These are phyloP conservation scores for Otolemur crassicaudatus DNA, from an alignment of 2,797 vertebrate species.

Conservation along the genomic window DNA sequence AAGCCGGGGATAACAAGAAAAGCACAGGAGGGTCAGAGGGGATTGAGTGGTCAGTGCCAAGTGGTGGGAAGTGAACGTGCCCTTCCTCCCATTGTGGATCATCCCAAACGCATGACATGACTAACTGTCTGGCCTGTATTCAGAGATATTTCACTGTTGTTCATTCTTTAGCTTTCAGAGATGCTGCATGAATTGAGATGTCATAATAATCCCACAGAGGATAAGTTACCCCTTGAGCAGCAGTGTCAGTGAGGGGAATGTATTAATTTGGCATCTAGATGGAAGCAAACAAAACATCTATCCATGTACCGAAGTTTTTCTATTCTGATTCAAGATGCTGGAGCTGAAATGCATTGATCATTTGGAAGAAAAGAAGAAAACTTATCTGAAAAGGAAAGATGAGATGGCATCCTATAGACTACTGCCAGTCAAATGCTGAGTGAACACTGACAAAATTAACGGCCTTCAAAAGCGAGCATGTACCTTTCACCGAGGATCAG, in stretches of 20 bases:
- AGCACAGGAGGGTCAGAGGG: no score
- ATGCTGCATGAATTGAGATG: not conserved
- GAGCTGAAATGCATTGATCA: conserved; percentile 33
- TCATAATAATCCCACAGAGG: not conserved
- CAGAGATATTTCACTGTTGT: not conserved
- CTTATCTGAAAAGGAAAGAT: conserved; percentile 38
- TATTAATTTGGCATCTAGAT: conserved; percentile 32
- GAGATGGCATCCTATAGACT: not conserved
- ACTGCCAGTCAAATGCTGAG: not conserved
- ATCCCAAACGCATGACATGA: not conserved
- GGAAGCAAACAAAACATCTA: conserved; percentile 1
- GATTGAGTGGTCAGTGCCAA: not conserved
- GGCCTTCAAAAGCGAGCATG: not conserved
- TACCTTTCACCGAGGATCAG: not conserved
- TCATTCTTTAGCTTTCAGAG: conserved; percentile 36
- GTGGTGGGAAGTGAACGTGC: not conserved
- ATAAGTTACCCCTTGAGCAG: not conserved
- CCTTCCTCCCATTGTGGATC: not conserved
- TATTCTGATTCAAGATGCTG: conserved; percentile 22
- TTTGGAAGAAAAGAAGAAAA: conserved; percentile 49
- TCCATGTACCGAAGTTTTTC: not conserved
- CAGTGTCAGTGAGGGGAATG: not conserved
- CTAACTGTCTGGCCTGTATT: not conserved
- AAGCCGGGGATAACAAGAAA: not conserved
- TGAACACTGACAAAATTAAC: conserved; percentile 21